Base-by-base conservation (phyloP, 2,797 vertebrate genomes). In the Coilia nasus region DNA sequence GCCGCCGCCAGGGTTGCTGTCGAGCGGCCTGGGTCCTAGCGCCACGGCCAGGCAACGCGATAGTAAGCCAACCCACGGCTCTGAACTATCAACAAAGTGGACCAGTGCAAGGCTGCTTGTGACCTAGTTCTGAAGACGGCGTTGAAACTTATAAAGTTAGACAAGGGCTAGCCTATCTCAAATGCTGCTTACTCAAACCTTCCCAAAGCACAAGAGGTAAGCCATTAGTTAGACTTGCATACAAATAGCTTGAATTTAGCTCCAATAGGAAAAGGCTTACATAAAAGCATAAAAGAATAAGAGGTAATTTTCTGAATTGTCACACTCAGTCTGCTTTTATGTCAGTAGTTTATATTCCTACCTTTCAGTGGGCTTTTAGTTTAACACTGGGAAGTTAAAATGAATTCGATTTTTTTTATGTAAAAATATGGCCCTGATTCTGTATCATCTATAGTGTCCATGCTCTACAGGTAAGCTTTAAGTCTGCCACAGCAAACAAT, bases 1-100 rank as follows among this genome's bases (percentile, higher is more conserved):
- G 86, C 84, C 83, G 88, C 83, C 90, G 93, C 86, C 86, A 91
- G 92, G 88, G 91, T 93, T 92, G 93, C 92, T 92, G 92, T 89
- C 91, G 62, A 78, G 85, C 85, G 50, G 82, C 44, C 89, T 81
- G 86, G 88, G 89, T 90, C 87, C 88, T 89, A 88, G 86, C 56
- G 87, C 88, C 86, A 85, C 81, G 75, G 44, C 10, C 41, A 83
- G n/a, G 19, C 23, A 82, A 82, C 23, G 35, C 46, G 35, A 78
- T 62, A 64, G 35, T 46, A 47, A 60, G 23, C 64, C 64, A 50
- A 15, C 23, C 35, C 15, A 84, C 54, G 23, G 35, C 21, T 35
- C 17, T 75, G 11, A 75, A 50, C 71, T 83, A 46, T 60, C 59
- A 83, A 62, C 47, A 35, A 78, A 19, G 31, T 44, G 17, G 31